Evolutionary conservation across 2,113 vertebrate species (phyloP).

Genomic region (Argyrosomus japonicus): DNA sequence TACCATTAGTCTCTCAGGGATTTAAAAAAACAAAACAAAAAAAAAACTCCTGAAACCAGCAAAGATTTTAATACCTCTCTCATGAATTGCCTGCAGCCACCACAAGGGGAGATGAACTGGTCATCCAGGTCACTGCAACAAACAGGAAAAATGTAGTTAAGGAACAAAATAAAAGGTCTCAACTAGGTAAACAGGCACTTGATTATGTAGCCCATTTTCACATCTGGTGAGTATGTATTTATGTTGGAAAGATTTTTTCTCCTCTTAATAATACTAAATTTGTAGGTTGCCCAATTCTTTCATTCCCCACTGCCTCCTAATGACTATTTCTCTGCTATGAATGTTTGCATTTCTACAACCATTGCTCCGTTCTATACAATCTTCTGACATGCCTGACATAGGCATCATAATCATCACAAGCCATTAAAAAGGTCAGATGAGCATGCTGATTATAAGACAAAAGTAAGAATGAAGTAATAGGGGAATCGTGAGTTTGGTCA

Average conservation of each 20-base stretch:
- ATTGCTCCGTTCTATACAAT: not conserved
- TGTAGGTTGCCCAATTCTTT: not conserved
- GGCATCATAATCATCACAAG: not conserved
- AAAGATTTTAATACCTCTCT: constrained; percentile 86
- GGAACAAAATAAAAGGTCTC: not conserved
- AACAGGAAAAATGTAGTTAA: not conserved
- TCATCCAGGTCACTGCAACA: constrained; percentile 86
- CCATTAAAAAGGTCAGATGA: not conserved
- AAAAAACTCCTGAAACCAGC: not conserved
- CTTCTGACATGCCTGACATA: not conserved
- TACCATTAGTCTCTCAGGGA: not conserved
- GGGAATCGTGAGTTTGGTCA: not conserved
- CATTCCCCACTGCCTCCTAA: not conserved
- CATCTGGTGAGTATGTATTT: not conserved
- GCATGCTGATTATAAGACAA: not conserved
- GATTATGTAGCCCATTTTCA: not conserved
- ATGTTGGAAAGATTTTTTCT: not conserved
- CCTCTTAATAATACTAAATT: not conserved
- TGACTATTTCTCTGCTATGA: not conserved
- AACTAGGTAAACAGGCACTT: not conserved
- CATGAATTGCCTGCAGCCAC: constrained; percentile 95
- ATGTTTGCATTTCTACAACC: not conserved
- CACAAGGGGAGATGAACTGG: constrained; percentile 90
- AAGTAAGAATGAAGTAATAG: too few species aligned
- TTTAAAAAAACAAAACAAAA: not conserved